These are phyloP conservation scores for Carduelis carduelis DNA, from an alignment of 2,797 vertebrate genomes.

Conservation along the genomic window DNA sequence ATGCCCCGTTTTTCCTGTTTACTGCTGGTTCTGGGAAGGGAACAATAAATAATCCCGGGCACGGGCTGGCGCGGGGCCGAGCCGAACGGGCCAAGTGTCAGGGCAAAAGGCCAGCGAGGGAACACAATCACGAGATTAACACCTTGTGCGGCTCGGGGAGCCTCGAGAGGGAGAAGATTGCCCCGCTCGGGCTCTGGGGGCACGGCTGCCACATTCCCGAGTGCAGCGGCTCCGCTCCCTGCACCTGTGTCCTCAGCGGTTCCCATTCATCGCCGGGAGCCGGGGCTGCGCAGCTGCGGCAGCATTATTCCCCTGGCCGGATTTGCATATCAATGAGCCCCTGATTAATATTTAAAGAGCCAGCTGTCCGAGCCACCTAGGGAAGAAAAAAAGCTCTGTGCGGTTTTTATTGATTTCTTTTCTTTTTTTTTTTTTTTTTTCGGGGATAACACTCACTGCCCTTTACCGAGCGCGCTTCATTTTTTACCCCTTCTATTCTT, in stretches of 20 bases:
- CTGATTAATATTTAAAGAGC: conserved; percentile 78
- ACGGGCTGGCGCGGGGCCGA: neutral
- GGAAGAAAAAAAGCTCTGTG: conserved; percentile 62
- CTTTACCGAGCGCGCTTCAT: conserved; percentile 29
- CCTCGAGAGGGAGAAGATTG: neutral
- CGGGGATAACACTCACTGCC: conserved; percentile 46
- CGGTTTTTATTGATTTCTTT: conserved; percentile 14
- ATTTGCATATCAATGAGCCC: conserved; percentile 77
- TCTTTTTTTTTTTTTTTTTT: neutral
- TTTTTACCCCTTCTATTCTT: conserved; percentile 16
- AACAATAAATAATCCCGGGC: conserved; percentile 34
- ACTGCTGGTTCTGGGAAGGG: neutral
- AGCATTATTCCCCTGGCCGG: conserved; percentile 45
- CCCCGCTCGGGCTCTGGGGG: neutral
- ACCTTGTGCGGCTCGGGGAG: conserved; percentile 5
- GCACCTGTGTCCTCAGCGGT: conserved; percentile 61
- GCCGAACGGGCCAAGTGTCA: conserved; percentile 12
- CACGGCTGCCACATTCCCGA: neutral
- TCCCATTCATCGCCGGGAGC: conserved; percentile 29
- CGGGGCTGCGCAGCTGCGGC: conserved; percentile 71
- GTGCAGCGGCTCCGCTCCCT: neutral
- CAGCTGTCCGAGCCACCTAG: conserved; percentile 73
- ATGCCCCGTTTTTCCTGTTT: conserved; percentile 27
- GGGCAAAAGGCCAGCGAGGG: conserved; percentile 32
- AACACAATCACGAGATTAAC: conserved; percentile 5